Base-by-base conservation (phyloP, 2,797 vertebrate genomes). In the Bryconaethiops microstoma region DNA sequence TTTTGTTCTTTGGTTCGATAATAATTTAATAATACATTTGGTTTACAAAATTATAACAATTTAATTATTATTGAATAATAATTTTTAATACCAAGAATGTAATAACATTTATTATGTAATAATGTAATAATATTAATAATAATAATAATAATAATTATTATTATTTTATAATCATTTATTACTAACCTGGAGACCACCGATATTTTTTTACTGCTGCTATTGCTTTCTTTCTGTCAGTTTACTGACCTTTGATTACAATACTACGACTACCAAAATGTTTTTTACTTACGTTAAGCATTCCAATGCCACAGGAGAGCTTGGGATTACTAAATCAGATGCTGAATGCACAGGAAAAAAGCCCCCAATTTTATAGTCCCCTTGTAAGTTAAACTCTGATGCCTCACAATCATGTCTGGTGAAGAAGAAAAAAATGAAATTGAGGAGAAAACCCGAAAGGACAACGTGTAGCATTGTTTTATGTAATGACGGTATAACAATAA, bases 321-420 rank as follows among this genome's bases (percentile, higher is more conserved):
- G 59, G 76, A 14, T 0, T 42, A n/a, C 5, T 0, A 40, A 0
- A 8, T 2, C 16, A 19, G 6, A 62, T 13, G 19, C 23, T 5
- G 80, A 21, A 85, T 94, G 92, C 74, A 95, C 80, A 54, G 88
- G 45, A 85, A 94, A 94, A 82, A 95, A 80, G 77, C 93, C 93
- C 76, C 91, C 94, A 0, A 94, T 60, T 69, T 91, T 54, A 88
- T 90, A 93, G 83, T 94, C 89, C 81, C 92, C 94, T 12, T 88
- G 57, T 35, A 91, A 52, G 7, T 45, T 42, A 84, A 93, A 94
- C 74, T 91, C 89, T 50, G 90, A 90, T 23, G 81, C 35, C n/a
- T 71, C 4, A 13, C 62, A 83, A 0, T 75, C 64, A 69, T 52
- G 40, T 21, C 21, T 54, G 2, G 17, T 19, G 35, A 60, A 60